Conservation (phyloP, 2,888 invertebrate species). For the Halictus ligatus region DNA sequence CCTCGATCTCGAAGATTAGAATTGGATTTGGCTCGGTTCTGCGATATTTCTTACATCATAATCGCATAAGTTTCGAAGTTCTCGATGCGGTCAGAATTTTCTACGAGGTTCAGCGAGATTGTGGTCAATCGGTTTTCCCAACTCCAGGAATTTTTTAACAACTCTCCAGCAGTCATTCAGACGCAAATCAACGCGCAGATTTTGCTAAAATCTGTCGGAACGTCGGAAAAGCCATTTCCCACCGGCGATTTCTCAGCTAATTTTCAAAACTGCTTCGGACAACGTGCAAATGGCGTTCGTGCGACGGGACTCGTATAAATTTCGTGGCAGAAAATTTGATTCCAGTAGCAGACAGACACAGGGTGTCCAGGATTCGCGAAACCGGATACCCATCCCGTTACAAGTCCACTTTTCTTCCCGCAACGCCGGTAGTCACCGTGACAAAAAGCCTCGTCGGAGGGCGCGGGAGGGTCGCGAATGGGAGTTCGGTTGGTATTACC, state of each 20-base stretch:
- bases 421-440: constrained; percentile 4
- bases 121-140: no score
- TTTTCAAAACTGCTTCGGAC: not conserved
- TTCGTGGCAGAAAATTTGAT: not conserved
- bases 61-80: no score
- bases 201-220: no score
- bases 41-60: no score
- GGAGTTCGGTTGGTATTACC: constrained; percentile 56
- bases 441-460: constrained; percentile 20
- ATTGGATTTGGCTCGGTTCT: no score
- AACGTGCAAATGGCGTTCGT: not conserved
- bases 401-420: constrained; percentile 14
- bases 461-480: constrained; percentile 10
- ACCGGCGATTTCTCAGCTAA: not conserved
- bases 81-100: no score
- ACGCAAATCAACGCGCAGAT: no score
- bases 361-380: not conserved
- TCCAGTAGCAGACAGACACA: not conserved
- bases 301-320: not conserved
- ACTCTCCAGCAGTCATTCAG: no score
- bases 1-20: no score
- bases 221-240: not conserved
- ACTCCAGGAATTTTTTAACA: no score
- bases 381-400: constrained; percentile 19
- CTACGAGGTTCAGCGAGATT: no score